Evolutionary conservation across 1,140 invertebrate species (phyloP).

Genomic region (Eufriesea mexicana): DNA sequence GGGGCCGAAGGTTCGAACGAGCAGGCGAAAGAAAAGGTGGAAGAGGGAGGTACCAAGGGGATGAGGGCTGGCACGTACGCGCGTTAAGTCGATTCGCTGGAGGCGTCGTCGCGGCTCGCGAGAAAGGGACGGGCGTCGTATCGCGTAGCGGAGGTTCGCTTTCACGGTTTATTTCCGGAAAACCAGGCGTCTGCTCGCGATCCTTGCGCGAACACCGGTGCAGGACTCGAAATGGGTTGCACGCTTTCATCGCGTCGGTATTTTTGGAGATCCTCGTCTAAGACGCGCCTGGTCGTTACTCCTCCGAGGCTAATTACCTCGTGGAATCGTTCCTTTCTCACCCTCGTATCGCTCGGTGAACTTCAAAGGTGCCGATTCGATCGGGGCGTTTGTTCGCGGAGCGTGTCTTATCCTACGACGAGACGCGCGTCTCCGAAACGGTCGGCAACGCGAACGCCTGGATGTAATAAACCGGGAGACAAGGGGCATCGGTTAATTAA

Average conservation of each 20-base stretch:
- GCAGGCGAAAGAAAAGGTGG: slow-evolving; percentile 1
- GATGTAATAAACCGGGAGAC: background rate
- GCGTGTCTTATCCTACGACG: background rate
- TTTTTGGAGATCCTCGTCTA: slow-evolving; percentile 16
- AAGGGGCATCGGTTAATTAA: slow-evolving; percentile 29
- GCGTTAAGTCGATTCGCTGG: slow-evolving; percentile 45
- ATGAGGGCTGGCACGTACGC: background rate
- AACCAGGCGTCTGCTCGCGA: slow-evolving; percentile 26
- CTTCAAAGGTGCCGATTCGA: background rate
- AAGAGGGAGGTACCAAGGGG: slow-evolving; percentile 5
- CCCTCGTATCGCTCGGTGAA: background rate
- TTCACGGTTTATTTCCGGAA: slow-evolving; percentile 62
- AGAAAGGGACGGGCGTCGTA: slow-evolving; percentile 30
- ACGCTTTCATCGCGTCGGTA: background rate
- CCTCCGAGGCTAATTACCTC: slow-evolving; percentile 3
- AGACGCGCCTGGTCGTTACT: no score
- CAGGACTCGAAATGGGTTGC: slow-evolving; percentile 13
- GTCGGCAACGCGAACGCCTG: no score
- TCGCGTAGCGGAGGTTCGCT: slow-evolving; percentile 29
- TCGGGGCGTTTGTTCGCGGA: background rate
- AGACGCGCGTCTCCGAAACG: background rate
- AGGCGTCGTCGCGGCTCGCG: slow-evolving; percentile 50
- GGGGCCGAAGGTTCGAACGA: slow-evolving; percentile 41
- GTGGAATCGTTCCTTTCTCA: background rate
- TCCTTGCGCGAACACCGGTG: background rate